Evolutionary conservation across 35 echinoderm and acorn worm species (phyloP).

Genomic region (Lytechinus pictus): DNA sequence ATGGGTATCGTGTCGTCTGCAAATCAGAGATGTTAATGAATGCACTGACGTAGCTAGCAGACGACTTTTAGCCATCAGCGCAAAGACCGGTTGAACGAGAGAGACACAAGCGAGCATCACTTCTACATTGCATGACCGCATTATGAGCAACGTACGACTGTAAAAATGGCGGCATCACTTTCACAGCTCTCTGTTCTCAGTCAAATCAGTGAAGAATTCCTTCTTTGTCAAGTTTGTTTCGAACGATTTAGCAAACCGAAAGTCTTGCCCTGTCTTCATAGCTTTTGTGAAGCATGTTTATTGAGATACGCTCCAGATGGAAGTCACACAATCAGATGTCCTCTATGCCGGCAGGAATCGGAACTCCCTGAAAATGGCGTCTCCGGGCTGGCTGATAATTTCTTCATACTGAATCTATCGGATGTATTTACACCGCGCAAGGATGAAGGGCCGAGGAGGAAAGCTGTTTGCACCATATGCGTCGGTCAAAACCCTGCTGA

Average conservation of each 20-base stretch:
- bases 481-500: conserved; percentile 73
- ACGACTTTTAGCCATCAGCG: conserved; percentile 17
- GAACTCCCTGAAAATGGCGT: conserved; percentile 96
- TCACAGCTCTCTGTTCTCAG: conserved; percentile 92
- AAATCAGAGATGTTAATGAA: conserved; percentile 22
- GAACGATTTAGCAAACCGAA: conserved; percentile 96
- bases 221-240: conserved; percentile 98
- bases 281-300: conserved; percentile 95
- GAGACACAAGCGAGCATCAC: neutral
- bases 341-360: conserved; percentile 88
- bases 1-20: conserved; percentile 47
- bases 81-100: conserved; percentile 8
- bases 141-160: conserved; percentile 56
- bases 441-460: conserved; percentile 81
- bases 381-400: conserved; percentile 91
- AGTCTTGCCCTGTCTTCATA: conserved; percentile 96
- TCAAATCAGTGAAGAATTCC: conserved; percentile 99
- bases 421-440: conserved; percentile 95
- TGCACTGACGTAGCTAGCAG: conserved; percentile 23
- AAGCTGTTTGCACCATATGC: conserved; percentile 96
- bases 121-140: conserved; percentile 48
- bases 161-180: conserved; percentile 82
- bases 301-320: conserved; percentile 77
- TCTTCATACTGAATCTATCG: conserved; percentile 96
- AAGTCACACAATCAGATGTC: conserved; percentile 79